Evolutionary conservation across 2,797 vertebrate genomes (phyloP), one percentile per base, ranked within the genome.

Genomic region (Morus bassanus): DNA sequence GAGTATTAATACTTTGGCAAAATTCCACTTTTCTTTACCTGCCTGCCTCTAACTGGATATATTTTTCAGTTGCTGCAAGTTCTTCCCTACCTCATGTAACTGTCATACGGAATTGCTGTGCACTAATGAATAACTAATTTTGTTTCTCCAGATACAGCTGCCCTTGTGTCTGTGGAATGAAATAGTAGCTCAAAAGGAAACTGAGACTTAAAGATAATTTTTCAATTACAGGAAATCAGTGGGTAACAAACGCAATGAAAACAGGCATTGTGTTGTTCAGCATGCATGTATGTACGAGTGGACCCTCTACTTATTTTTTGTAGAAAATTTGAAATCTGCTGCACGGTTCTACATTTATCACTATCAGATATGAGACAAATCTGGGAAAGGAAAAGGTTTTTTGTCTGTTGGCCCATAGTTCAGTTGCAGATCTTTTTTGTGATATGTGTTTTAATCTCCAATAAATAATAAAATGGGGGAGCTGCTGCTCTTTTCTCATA

Each of bases 71-170:
- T 79, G 51, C 64, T 75, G 94, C 31, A 43, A 3, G 46, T 85
- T 95, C 78, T 84, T 95, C 50, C 57, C 31, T 41, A 81, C 84
- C 92, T 92, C 16, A 0, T 53, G 28, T 61, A 68, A 37, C 46
- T 61, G 27, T 93, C 0, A 0, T 65, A 39, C 54, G 79, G 67
- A 93, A 63, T 69, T 80, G 77, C 81, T 95, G 39, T 93, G 68
- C 75, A 61, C 88, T 94, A 89, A 93, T 93, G 78, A 94, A 48
- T 70, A 85, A 95, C 88, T 96, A 79, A 80, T 95, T 91, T 92
- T 95, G n/a, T 96, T 95, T 93, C 79, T 86, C 79, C 80, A 93
- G 76, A 72, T 46, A 43, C 21, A 87, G 89, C 45, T 92, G 82
- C 89, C 7, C 4, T 86, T 95, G 56, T 90, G 78, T 94, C 92